These are phyloP conservation scores for Acrocyrtus sp. DNA, from an alignment of 2,888 invertebrate species.

Conservation along the genomic window DNA sequence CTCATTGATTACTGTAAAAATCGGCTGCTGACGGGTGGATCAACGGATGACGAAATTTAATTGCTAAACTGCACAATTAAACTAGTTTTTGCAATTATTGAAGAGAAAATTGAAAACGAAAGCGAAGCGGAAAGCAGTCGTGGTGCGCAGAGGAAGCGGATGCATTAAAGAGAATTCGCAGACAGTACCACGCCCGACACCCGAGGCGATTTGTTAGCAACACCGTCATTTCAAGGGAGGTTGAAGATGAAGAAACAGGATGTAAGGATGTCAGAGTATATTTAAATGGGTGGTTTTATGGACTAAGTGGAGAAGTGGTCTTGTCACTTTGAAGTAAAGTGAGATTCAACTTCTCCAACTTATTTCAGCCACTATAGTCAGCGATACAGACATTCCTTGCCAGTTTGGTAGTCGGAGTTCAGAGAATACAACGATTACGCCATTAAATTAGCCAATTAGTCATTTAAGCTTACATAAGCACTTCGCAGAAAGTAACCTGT, in stretches of 20 bases:
- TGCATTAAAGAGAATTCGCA: slow-evolving; percentile 5
- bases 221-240: too few species aligned
- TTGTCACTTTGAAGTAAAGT: slow-evolving; percentile 73
- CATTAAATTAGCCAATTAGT: too few species aligned
- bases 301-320: slow-evolving; percentile 75
- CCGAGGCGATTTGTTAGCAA: slow-evolving; percentile 29
- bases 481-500: too few species aligned
- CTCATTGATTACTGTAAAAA: slow-evolving; percentile 68
- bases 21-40: too few species aligned
- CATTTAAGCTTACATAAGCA: too few species aligned
- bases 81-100: too few species aligned
- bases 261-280: slow-evolving; percentile 15
- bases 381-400: slow-evolving; percentile 17
- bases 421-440: too few species aligned
- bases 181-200: background rate
- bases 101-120: background rate
- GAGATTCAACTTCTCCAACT: slow-evolving; percentile 84
- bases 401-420: too few species aligned
- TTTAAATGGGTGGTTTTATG: slow-evolving; percentile 66
- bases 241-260: too few species aligned
- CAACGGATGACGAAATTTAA: too few species aligned
- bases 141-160: slow-evolving; percentile 21
- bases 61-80: background rate
- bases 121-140: too few species aligned
- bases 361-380: slow-evolving; percentile 68